Base-by-base conservation (phyloP, 2,888 invertebrate genomes). In the Sisyra terminalis region DNA sequence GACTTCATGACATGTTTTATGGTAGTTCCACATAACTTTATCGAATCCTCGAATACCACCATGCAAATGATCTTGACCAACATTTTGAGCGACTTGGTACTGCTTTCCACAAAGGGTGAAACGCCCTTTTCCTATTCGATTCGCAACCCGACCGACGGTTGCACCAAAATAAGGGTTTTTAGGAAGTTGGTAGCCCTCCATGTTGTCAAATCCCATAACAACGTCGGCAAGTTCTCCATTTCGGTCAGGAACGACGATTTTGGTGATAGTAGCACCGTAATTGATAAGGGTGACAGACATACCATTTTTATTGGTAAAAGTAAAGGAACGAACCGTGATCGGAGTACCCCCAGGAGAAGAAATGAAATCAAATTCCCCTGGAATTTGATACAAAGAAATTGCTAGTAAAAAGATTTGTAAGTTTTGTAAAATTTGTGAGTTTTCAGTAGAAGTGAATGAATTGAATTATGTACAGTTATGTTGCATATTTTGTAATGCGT, bases 131-230 rank as follows among this genome's bases (percentile, higher is more conserved):
- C 69, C 74, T 46, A 90, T 78, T 35, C 82, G 69, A 62, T 92
- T 93, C 2, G 86, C 87, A 16, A 85, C 85, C 38, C 93, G 71
- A 1, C 94, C 94, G 44, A 93, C 70, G 0, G 87, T 79, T 0
- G 84, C 80, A 4, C 94, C 94, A 54, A 93, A 85, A 57, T 90
- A 92, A 0, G 82, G 82, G 55, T 85, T 85, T n/a, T 64, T 55
- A 1, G 63, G 57, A 49, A 70, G 67, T 34, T 71, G 64, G 55
- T 85, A 86, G 40, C 79, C 85, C 81, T 45, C 70, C 46, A 89
- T 63, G 45, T 77, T 71, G 57, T 89, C 87, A 54, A 80, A 90
- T 13, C 92, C 92, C 24, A 87, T 70, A 1, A 81, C 70, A 2
- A 93, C 68, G 55, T 93, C 92, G 13, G 75, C 79, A 6, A 80